A percentile compares a stretch with the other conserved stretches of the same genome.
Conservation (phyloP, 2,888 invertebrate genomes). For the Synergus laeviventris region DNA sequence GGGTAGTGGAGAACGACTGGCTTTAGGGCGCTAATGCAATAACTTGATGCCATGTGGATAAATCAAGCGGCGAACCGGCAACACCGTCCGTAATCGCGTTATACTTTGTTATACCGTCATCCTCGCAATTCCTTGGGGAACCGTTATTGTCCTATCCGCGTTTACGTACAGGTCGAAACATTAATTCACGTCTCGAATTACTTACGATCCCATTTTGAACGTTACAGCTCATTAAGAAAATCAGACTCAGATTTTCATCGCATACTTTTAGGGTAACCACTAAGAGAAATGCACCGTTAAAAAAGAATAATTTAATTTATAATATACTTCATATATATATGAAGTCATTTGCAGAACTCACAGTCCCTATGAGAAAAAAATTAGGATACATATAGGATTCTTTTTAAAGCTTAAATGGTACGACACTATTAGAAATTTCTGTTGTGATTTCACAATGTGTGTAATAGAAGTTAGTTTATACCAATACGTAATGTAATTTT, state of each 20-base stretch:
- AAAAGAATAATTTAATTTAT: no score
- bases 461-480: no score
- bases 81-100: constrained; percentile 68
- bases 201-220: constrained; percentile 42
- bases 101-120: constrained; percentile 61
- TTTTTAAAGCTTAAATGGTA: no score
- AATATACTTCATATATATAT: no score
- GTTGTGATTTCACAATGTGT: no score
- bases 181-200: constrained; percentile 51
- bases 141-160: constrained; percentile 62
- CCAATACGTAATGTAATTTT: no score
- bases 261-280: not conserved
- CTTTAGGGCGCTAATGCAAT: constrained; percentile 72
- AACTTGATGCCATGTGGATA: constrained; percentile 71
- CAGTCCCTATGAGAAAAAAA: no score
- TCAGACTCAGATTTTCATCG: constrained; percentile 19
- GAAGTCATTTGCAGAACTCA: no score
- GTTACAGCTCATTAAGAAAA: constrained; percentile 18
- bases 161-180: constrained; percentile 49
- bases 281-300: no score
- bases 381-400: no score
- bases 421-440: no score
- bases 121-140: constrained; percentile 64
- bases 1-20: constrained; percentile 23
- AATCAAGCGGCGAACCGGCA: constrained; percentile 69